Percentiles rank a stretch among this genome's conserved stretches.
These are phyloP conservation scores for Artibeus jamaicensis DNA, from an alignment of 2,797 vertebrate species.

Conservation along the genomic window DNA sequence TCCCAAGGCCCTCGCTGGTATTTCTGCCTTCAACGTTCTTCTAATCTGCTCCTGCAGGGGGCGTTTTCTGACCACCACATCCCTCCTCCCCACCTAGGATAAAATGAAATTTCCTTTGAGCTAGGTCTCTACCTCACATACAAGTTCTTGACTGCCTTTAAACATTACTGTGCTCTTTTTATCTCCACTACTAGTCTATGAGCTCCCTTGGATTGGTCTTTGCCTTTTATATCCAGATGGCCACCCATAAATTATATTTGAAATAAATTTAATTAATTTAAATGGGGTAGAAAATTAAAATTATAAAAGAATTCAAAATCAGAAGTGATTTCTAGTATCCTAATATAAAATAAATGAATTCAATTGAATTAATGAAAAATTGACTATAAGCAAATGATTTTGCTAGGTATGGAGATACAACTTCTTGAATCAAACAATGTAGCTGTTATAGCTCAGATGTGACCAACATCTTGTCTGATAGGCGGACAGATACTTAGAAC, in stretches of 20 bases:
- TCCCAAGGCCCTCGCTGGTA: background rate
- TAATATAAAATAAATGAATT: background rate
- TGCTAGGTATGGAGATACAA: background rate
- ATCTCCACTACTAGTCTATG: background rate
- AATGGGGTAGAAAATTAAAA: background rate
- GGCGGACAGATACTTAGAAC: background rate
- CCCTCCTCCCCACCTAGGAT: background rate
- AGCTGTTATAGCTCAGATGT: background rate
- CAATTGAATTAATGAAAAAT: background rate
- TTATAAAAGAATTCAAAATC: background rate
- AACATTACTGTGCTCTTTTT: background rate
- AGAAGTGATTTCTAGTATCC: background rate
- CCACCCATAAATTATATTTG: background rate
- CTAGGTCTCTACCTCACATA: background rate
- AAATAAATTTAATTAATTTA: slow-evolving; percentile 13
- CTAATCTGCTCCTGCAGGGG: background rate
- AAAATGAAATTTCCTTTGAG: background rate
- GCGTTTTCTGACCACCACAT: background rate
- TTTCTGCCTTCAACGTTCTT: background rate
- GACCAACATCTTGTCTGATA: background rate
- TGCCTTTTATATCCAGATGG: background rate
- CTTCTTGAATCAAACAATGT: background rate
- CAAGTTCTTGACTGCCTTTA: background rate
- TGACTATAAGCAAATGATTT: background rate
- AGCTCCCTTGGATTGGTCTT: background rate